Evolutionary conservation across 1,140 invertebrate genomes (phyloP), one percentile per base, ranked within the genome.

Genomic region (Ceratina japonica): DNA sequence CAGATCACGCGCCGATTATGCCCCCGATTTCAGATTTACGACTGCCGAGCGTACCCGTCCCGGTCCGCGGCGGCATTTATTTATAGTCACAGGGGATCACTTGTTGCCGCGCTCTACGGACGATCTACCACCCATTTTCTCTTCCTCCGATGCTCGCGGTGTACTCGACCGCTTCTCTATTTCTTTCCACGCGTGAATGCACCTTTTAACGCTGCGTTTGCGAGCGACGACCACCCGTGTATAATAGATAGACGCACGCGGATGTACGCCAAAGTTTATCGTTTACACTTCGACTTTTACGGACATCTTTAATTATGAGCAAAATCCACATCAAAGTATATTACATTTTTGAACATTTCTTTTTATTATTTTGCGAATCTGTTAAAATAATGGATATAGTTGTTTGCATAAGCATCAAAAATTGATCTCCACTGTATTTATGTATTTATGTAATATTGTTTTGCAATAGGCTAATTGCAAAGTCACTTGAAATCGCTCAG

Each of bases 1-100:
- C 79, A 88, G 87, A 86, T 89, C 82, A 84, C 79, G 61, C 75
- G 74, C 58, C 83, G 87, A 89, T 89, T 89, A 89, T 86, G 86
- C 84, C 75, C 37, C 75, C 76, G 84, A 83, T 84, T 75, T 58
- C 59, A 86, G 83, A 89, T 89, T 88, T 89, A 88, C 85, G 83
- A 83, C 73, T 44, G 37, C 5, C 87, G 12, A 72, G 65, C 72
- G 76, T 77, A 80, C 74, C 73, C 51, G 44, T 72, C 7, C 81
- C 8, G 15, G 37, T 44, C 37, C 37, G 37, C 37, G 37, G 81
- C 81, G 79, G 75, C 81, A 85, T 85, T 89, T 89, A 89, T 89
- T 89, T 89, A 88, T 89, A 87, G 86, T 85, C 79, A 78, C 70
- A 49, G 37, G 52, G 87, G 88, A 88, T 88, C 84, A 73, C 74